Conservation (phyloP, 2,113 vertebrate genomes). For the Vombatus ursinus region DNA sequence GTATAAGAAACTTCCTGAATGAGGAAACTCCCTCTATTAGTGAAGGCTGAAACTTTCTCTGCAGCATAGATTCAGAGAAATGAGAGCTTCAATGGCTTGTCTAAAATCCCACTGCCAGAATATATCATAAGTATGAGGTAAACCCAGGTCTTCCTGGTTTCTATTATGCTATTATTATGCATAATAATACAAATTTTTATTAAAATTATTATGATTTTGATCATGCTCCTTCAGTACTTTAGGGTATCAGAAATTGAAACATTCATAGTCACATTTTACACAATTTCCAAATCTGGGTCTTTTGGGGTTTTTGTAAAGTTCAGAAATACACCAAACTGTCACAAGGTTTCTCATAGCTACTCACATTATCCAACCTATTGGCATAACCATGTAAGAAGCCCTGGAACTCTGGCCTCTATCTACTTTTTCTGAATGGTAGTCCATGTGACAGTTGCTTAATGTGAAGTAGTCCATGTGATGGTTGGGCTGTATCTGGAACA, state of each 20-base stretch:
- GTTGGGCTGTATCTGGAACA: not conserved
- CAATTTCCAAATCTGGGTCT: not conserved
- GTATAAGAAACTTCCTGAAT: not conserved
- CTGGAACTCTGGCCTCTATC: not conserved
- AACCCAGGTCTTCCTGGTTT: not conserved
- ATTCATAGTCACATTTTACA: not conserved
- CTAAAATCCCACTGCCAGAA: not conserved
- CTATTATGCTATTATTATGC: not conserved
- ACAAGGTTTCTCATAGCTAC: not conserved
- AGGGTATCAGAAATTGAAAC: not conserved
- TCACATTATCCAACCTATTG: not conserved
- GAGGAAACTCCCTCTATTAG: not conserved
- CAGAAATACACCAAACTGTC: not conserved
- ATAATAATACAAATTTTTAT: not conserved
- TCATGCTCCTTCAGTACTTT: not conserved
- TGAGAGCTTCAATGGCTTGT: not conserved
- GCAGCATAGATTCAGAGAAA: not conserved
- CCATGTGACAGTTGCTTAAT: not conserved
- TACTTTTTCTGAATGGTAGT: not conserved
- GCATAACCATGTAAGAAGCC: not conserved
- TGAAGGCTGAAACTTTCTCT: not conserved
- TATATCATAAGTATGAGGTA: not conserved
- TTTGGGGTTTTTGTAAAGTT: not conserved
- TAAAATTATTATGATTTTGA: not conserved
- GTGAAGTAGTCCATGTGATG: no score